Percentiles rank a stretch among this genome's conserved stretches.
phyloP scores from a whole-genome alignment of 2,113 vertebrate genomes.

The Nothoprocta perdicaria region DNA sequence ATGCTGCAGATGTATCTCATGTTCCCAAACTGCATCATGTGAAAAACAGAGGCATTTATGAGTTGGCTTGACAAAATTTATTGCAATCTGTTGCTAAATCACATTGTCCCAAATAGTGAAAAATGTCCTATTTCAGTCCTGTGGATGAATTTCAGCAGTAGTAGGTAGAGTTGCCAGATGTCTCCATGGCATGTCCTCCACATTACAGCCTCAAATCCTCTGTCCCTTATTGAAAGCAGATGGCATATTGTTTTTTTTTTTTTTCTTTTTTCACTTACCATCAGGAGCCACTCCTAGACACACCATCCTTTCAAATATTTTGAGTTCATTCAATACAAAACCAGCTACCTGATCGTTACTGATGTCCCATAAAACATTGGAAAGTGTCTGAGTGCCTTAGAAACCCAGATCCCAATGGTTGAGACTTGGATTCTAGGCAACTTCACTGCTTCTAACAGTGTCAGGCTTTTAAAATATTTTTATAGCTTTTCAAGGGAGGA shows the following conservation, averaged over 20 bases:
- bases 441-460: not conserved
- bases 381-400: not conserved
- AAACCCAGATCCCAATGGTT: not conserved
- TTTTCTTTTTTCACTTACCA: not conserved
- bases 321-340: not conserved
- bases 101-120: not conserved
- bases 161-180: not conserved
- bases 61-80: fast-evolving
- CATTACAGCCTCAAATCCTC: not conserved
- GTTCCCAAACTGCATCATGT: not conserved
- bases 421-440: not conserved
- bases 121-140: not conserved
- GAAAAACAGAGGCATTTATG: not conserved
- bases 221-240: not conserved
- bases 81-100: not conserved
- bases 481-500: not conserved
- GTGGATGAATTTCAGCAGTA: not conserved
- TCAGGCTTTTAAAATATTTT: not conserved
- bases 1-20: not conserved
- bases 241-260: not conserved
- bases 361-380: not conserved
- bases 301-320: not conserved
- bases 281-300: not conserved
- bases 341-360: not conserved
- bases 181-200: not conserved